phyloP scores from a whole-genome alignment of 2,113 vertebrate species.

The Oryzias woworae region DNA sequence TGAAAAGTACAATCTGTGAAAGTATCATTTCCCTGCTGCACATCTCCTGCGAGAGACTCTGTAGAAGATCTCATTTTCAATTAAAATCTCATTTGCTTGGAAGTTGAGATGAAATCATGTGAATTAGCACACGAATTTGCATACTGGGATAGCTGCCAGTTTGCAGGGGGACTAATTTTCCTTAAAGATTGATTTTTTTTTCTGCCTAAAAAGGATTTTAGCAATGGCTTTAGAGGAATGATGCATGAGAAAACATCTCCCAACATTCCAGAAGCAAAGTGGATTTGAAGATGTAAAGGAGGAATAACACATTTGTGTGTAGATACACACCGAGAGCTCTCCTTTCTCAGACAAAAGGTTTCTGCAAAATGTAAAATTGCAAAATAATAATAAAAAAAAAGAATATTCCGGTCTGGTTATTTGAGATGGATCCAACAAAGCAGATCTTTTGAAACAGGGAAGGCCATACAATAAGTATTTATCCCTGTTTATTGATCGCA shows the following conservation, averaged over 20 bases:
- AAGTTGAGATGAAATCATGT: constrained; percentile 98
- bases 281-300: constrained; percentile 48
- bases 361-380: constrained; percentile 34
- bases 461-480: neutral
- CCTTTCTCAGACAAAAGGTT: constrained; percentile 26
- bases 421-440: neutral
- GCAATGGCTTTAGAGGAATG: constrained; percentile 86
- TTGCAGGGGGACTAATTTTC: constrained; percentile 80
- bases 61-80: constrained; percentile 96
- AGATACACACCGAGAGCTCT: constrained; percentile 31
- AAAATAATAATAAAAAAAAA: constrained; percentile 15
- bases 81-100: constrained; percentile 99
- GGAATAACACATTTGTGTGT: constrained; percentile 33
- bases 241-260: constrained; percentile 68
- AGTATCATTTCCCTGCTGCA: constrained; percentile 85
- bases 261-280: constrained; percentile 50
- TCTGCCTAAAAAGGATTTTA: constrained; percentile 65
- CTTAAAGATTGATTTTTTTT: constrained; percentile 79
- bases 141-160: constrained; percentile 92
- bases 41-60: constrained; percentile 89
- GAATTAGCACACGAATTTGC: constrained; percentile 99
- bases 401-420: constrained; percentile 1
- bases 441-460: constrained; percentile 9
- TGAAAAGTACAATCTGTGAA: constrained; percentile 64
- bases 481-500: constrained; percentile 27